Evolutionary conservation across 2,888 invertebrate species (phyloP), one percentile per base, ranked within the genome.

Genomic region (Pecten maximus): DNA sequence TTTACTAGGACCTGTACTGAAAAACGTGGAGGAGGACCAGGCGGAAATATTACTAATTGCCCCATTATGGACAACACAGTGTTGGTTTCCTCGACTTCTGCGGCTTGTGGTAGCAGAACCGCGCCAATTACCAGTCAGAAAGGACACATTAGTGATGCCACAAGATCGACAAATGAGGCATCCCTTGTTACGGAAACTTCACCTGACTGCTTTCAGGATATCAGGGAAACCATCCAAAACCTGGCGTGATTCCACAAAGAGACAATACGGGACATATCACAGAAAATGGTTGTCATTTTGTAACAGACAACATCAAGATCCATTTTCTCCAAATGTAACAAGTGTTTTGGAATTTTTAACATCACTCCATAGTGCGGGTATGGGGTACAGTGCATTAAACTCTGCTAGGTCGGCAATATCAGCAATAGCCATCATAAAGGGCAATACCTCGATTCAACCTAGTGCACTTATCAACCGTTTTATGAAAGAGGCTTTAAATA

Each of bases 31-130:
- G 40, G 74, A 89, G 28, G 89, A 89, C 15, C 35, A 89, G 40
- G 40, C 89, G 23, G 86, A 74, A 0, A 40, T 40, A 4, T n/a
- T 89, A 40, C 23, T 89, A 40, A 12, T 89, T n/a, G 88, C 54
- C 3, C 88, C 88, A 23, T 19, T 88, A 60, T 88, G 88, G 88
- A 44, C 88, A 48, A 89, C 74, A 10, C 89, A 89, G 19, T 16
- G 10, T 54, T 88, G 88, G 88, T 88, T 88, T 23, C 86, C 89
- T 15, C 19, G 40, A n/a, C 35, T 86, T 6, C 40, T 89, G 10
- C 40, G 39, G 23, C 15, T 89, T 8, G 16, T 89, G 4, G 19
- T 89, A 16, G 89, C 40, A 12, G n/a, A 40, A 40, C 89, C 89
- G 0, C 12, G 0, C 0, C 4, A 74, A 4, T 23, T 89, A 12